Conservation (phyloP, 2,797 vertebrate genomes). For the Falco cherrug region DNA sequence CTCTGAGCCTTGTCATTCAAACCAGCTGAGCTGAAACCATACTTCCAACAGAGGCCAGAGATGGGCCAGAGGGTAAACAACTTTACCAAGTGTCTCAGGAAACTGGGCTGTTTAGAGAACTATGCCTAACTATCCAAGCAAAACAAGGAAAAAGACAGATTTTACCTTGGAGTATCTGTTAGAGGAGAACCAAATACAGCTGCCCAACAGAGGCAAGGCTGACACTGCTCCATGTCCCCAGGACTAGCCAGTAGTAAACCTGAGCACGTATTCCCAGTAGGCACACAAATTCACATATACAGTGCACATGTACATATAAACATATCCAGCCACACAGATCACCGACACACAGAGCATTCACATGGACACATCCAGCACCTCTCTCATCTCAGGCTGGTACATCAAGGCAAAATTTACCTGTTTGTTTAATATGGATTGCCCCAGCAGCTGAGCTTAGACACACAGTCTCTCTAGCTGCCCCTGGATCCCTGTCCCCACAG, state of each 20-base stretch:
- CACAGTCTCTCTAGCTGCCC: not conserved
- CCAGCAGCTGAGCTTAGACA: rapidly evolving
- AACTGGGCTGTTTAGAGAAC: rapidly evolving
- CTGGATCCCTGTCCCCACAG: not conserved
- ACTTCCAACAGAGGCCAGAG: not conserved
- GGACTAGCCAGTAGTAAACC: not conserved
- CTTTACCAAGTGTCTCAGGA: not conserved
- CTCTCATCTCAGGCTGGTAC: not conserved
- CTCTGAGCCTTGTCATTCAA: not conserved
- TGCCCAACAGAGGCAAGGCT: not conserved
- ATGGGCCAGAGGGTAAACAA: not conserved
- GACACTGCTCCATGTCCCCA: not conserved
- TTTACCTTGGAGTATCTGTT: not conserved
- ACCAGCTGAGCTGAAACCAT: not conserved
- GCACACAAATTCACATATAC: not conserved
- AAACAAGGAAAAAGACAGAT: not conserved
- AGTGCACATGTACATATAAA: not conserved
- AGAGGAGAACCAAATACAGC: not conserved
- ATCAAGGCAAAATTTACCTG: not conserved
- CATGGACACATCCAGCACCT: not conserved
- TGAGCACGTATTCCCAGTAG: not conserved
- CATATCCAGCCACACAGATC: not conserved
- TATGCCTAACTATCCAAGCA: not conserved
- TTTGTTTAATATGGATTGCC: rapidly evolving
- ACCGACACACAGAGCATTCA: not conserved